phyloP scores from a whole-genome alignment of 2,888 invertebrate species.

The Synergus umbraculus region DNA sequence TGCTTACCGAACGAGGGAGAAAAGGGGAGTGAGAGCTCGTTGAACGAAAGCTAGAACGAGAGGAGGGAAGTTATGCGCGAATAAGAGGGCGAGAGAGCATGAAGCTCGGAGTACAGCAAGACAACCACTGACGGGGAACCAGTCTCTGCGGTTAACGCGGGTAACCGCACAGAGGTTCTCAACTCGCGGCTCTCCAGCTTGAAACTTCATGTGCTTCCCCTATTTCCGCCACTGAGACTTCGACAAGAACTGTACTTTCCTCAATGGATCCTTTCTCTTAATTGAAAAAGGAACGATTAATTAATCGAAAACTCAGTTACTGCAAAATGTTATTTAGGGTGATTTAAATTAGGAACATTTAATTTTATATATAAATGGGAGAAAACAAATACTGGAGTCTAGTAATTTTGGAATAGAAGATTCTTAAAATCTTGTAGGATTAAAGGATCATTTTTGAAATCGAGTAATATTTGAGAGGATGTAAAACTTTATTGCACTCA shows the following conservation, averaged over 20 bases:
- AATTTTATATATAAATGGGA: too few species aligned
- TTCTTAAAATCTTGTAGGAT: not conserved
- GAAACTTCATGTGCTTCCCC: not conserved
- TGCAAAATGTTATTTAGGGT: too few species aligned
- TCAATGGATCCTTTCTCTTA: slow-evolving; percentile 5
- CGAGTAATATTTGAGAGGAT: not conserved
- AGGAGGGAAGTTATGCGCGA: slow-evolving; percentile 46
- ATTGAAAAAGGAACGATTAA: not conserved
- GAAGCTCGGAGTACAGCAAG: slow-evolving; percentile 58
- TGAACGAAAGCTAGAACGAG: slow-evolving; percentile 46
- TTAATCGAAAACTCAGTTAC: not conserved
- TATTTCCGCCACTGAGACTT: not conserved
- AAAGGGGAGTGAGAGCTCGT: slow-evolving; percentile 47
- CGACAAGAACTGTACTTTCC: not conserved
- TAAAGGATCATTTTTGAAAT: not conserved
- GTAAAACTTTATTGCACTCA: slow-evolving; percentile 22
- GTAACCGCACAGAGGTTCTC: slow-evolving; percentile 76
- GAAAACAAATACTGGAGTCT: not conserved
- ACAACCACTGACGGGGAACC: slow-evolving; percentile 64
- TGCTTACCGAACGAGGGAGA: slow-evolving; percentile 59
- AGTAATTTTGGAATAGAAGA: not conserved
- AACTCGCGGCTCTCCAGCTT: slow-evolving; percentile 66
- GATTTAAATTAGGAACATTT: too few species aligned
- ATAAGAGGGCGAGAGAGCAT: slow-evolving; percentile 45
- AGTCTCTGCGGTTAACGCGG: slow-evolving; percentile 74